Evolutionary conservation across 2,888 invertebrate species (phyloP).

Genomic region (Eilema griseolum): DNA sequence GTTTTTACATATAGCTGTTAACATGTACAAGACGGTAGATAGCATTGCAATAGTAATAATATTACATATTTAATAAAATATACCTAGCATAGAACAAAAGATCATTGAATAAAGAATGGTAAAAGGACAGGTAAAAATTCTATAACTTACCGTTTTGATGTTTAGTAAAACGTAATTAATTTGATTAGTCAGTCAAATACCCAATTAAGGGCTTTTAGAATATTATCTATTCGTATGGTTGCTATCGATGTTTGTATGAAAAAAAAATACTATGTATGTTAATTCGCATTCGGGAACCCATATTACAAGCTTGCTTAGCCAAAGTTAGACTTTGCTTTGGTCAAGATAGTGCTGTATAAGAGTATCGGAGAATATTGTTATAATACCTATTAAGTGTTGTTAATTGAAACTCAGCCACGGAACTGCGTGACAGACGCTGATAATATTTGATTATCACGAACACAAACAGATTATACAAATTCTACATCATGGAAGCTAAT

Average conservation of each 20-base stretch:
- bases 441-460: constrained; percentile 11
- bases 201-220: constrained; percentile 21
- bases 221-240: neutral
- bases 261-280: neutral
- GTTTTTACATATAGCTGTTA: too few relatives aligned
- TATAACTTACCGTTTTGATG: too few relatives aligned
- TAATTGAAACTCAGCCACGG: constrained; percentile 2
- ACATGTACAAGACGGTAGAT: too few relatives aligned
- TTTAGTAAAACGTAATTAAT: too few relatives aligned
- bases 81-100: too few relatives aligned
- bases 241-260: too few relatives aligned
- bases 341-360: neutral
- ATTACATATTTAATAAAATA: too few relatives aligned
- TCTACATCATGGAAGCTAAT: neutral
- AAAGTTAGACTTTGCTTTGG: neutral
- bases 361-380: neutral
- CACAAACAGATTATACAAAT: constrained; percentile 15
- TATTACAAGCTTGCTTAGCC: neutral
- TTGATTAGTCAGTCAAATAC: too few relatives aligned
- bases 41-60: too few relatives aligned
- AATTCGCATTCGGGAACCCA: neutral
- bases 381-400: neutral
- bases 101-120: too few relatives aligned
- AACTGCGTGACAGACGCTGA: neutral
- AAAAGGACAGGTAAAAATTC: too few relatives aligned